Conservation (phyloP, 2,113 vertebrate genomes). For the Rhadina sibilatrix region DNA sequence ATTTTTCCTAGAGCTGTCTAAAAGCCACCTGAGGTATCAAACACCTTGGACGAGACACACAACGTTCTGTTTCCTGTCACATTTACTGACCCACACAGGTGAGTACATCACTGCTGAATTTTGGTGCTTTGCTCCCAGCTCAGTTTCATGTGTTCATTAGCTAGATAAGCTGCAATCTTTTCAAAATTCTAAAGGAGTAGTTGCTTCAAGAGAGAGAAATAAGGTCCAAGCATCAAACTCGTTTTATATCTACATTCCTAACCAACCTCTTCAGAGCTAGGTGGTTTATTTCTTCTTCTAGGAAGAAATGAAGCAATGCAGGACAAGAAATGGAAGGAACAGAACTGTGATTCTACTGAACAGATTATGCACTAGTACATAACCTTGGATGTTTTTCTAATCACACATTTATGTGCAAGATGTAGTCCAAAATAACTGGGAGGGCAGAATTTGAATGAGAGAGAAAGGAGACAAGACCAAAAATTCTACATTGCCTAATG, state of each 20-base stretch:
- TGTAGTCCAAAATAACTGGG: neutral
- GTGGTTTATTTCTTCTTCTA: neutral
- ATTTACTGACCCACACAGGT: neutral
- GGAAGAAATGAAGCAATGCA: neutral
- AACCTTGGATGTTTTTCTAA: neutral
- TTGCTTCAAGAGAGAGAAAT: neutral
- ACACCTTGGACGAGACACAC: rapidly evolving
- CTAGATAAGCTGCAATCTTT: neutral
- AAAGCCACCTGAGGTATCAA: neutral
- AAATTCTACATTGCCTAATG: neutral
- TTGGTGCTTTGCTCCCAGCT: neutral
- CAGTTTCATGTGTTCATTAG: neutral
- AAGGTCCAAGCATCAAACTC: neutral
- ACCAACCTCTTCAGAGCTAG: neutral
- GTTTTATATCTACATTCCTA: neutral
- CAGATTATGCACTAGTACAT: rapidly evolving
- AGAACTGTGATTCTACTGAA: neutral
- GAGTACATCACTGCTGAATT: neutral
- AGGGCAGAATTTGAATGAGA: neutral
- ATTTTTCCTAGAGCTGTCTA: neutral
- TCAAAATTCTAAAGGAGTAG: neutral
- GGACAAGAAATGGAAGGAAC: neutral
- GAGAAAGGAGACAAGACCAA: neutral
- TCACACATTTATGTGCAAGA: neutral
- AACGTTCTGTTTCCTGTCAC: neutral